Evolutionary conservation across 2,113 vertebrate genomes (phyloP), one percentile per base, ranked within the genome.

Genomic region (Semicossyphus pulcher): DNA sequence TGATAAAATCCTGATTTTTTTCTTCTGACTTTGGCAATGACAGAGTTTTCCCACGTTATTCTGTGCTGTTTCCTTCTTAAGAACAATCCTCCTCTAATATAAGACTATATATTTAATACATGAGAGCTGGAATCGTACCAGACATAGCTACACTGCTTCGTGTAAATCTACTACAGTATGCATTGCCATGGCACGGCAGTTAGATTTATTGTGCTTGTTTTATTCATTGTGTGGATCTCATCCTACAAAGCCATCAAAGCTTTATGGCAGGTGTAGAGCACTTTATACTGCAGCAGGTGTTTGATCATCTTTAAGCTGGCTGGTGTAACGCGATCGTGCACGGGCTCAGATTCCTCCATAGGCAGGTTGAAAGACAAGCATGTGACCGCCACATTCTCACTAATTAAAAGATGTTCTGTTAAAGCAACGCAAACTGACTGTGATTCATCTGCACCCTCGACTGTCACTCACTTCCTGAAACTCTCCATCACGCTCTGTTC

Each of bases 271-370:
- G 32, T 77, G 83, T 51, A 78, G 48, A 60, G 57, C 68, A 56
- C 31, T 73, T 52, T 68, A 57, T 56, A 52, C 71, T 28, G n/a
- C 80, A 74, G 78, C 84, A 83, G 80, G 67, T 88, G 83, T 84
- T 39, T 47, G 79, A 62, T 86, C 34, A 7, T 73, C 68, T 78
- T 80, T 80, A 86, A 83, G 68, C 44, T 74, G 29, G 42, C 68
- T 32, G 56, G 25, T 84, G 73, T 80, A 72, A 84, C 45, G 76
- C 54, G 67, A 83, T 45, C 53, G 1, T 28, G 37, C 53, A 53
- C 48, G 3, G n/a, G 34, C 52, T 10, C 56, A 31, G n/a, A 82
- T 77, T 69, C 68, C 74, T 39, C 59, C 54, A 18, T 11, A 21
- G 23, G 26, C 21, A 42, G 52, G 51, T 67, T 8, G 53, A 56